These are phyloP conservation scores for Stramonita haemastoma DNA, from an alignment of 2,888 invertebrate species.

Conservation along the genomic window DNA sequence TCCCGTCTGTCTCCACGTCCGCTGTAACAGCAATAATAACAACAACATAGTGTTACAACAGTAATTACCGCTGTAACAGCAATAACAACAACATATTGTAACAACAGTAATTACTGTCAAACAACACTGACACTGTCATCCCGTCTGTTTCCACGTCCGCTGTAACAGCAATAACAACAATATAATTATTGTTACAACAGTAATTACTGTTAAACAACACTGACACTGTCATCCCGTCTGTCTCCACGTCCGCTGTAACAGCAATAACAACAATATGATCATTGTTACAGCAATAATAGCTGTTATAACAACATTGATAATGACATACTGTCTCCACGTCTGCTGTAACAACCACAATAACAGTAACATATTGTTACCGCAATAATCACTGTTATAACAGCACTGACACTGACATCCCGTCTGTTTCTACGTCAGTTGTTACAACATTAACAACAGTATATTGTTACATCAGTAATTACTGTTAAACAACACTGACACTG, in stretches of 20 bases:
- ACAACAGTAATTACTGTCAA: no score
- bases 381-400: no score
- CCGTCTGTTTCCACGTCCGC: background rate
- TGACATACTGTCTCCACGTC: no score
- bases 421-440: no score
- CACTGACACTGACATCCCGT: no score
- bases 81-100: background rate
- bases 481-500: no score
- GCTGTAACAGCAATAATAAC: constrained; percentile 40
- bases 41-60: background rate
- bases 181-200: constrained; percentile 79
- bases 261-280: background rate
- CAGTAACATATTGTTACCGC: no score
- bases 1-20: constrained; percentile 82
- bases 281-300: background rate
- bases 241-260: constrained; percentile 79
- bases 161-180: background rate
- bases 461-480: no score
- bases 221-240: constrained; percentile 87
- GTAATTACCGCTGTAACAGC: background rate
- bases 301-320: background rate
- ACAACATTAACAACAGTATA: no score
- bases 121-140: background rate
- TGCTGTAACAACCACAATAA: no score
- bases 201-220: constrained; percentile 93